These are phyloP conservation scores for Diplosoma virens DNA, from an alignment of 23 tunicate genomes.

Conservation along the genomic window DNA sequence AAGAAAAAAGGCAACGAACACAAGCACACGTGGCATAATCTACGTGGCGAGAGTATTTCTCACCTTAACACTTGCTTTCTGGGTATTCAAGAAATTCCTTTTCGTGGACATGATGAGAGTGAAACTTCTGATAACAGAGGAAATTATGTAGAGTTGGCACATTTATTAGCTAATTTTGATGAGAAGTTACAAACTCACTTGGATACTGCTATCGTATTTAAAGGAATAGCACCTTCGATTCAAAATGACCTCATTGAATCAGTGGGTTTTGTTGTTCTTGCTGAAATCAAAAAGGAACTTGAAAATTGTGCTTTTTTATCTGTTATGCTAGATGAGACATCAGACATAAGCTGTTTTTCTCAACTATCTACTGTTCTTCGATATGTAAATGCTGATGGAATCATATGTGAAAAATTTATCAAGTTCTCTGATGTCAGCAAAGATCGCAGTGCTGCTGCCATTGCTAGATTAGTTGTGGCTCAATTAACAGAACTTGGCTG, in stretches of 20 bases:
- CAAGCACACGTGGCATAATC: too few relatives aligned
- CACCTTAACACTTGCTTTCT: slow-evolving; percentile 25
- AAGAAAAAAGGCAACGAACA: too few relatives aligned
- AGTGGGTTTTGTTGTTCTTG: neutral
- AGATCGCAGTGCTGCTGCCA: slow-evolving; percentile 4
- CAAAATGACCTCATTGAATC: slow-evolving; percentile 16
- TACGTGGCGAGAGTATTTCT: too few relatives aligned
- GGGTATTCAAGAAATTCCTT: slow-evolving; percentile 19
- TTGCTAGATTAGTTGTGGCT: slow-evolving; percentile 11
- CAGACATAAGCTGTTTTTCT: slow-evolving; percentile 8
- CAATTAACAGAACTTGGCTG: slow-evolving; percentile 14
- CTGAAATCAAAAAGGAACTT: slow-evolving; percentile 14
- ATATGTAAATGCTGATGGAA: slow-evolving; percentile 9
- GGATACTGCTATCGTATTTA: neutral
- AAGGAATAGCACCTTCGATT: neutral
- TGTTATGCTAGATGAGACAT: slow-evolving; percentile 5
- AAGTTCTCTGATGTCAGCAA: slow-evolving; percentile 17
- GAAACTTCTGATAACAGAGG: slow-evolving; percentile 4
- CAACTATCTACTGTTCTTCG: slow-evolving; percentile 8
- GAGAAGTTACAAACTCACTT: slow-evolving; percentile 5
- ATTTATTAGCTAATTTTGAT: slow-evolving; percentile 3
- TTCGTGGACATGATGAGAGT: slow-evolving; percentile 18
- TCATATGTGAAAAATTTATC: neutral
- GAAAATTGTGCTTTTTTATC: neutral
- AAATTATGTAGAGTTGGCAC: slow-evolving; percentile 12